Conservation (phyloP, 35 echinoderm and acorn worm genomes). For the Ophioderma brevispina region DNA sequence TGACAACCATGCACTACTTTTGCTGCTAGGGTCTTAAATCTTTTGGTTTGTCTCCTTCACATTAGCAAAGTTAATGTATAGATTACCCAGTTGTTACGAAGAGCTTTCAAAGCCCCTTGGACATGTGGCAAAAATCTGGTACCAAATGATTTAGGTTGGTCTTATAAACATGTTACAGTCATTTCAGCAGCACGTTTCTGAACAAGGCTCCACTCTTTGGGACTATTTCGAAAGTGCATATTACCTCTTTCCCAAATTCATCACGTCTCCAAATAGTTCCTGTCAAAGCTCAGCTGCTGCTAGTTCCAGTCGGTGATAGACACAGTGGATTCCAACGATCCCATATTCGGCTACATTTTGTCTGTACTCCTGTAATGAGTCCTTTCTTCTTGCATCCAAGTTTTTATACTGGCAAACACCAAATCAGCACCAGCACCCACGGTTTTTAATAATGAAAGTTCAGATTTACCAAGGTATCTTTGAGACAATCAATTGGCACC, state of each 20-base stretch:
- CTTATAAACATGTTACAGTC: background rate
- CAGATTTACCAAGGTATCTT: too few relatives aligned
- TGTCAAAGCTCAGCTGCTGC: background rate
- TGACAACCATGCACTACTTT: background rate
- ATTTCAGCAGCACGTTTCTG: background rate
- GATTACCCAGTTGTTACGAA: background rate
- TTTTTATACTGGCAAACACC: background rate
- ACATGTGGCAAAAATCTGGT: background rate
- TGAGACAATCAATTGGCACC: too few relatives aligned
- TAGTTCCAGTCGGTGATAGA: background rate
- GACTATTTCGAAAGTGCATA: background rate
- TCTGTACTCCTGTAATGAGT: background rate
- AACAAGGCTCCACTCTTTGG: background rate
- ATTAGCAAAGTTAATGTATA: background rate
- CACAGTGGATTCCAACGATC: background rate
- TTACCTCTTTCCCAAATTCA: background rate
- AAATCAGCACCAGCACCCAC: background rate
- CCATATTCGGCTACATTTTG: background rate
- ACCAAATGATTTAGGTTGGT: background rate
- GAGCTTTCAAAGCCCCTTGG: background rate
- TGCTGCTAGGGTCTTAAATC: background rate
- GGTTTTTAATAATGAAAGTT: background rate
- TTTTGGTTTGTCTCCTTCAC: background rate
- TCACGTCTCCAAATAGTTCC: background rate
- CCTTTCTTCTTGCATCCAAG: background rate